Conservation (phyloP, 2,113 vertebrate genomes). For the Zapornia atra region DNA sequence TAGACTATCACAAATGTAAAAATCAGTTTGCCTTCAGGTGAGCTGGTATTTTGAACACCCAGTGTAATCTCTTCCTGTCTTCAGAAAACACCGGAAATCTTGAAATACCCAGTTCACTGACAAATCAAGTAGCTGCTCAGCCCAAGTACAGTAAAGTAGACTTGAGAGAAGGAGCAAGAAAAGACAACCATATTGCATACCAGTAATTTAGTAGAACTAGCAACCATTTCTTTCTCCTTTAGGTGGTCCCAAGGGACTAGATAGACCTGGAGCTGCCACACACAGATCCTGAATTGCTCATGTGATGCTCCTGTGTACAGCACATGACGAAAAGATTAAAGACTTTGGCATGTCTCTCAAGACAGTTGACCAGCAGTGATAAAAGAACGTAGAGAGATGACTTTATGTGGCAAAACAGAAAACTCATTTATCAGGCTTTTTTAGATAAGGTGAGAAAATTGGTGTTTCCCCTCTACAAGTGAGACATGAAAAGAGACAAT, state of each 20-base stretch:
- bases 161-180: neutral
- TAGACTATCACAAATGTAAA: neutral
- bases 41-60: neutral
- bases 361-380: neutral
- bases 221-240: neutral
- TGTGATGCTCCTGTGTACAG: neutral
- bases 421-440: neutral
- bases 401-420: neutral
- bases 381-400: neutral
- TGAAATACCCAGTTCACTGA: neutral
- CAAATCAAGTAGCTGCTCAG: neutral
- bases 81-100: neutral
- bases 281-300: neutral
- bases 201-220: neutral
- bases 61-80: neutral
- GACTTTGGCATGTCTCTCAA: neutral
- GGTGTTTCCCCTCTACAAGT: neutral
- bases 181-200: neutral
- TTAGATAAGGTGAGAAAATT: neutral
- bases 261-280: neutral
- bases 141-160: neutral
- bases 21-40: neutral
- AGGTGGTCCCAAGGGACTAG: neutral
- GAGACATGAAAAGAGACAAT: neutral
- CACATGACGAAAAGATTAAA: neutral